Base-by-base conservation (phyloP, 2,113 vertebrate species). In the Circaetus cinerascens region DNA sequence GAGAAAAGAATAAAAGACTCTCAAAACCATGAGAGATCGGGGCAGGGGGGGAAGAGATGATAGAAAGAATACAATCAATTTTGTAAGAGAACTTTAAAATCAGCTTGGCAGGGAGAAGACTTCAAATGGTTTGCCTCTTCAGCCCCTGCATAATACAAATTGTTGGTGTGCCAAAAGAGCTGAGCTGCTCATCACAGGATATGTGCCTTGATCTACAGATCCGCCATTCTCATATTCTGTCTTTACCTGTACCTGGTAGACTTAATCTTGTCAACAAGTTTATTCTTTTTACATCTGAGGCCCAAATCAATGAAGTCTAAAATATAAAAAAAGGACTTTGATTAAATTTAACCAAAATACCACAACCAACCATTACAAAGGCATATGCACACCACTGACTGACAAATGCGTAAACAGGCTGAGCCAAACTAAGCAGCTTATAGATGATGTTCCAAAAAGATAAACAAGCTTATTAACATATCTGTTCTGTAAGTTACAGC, bases 391-490 rank as follows among this genome's bases (percentile, higher is more conserved):
- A 1, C 12, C 41, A 67, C 40, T 21, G 40, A 63, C 63, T 78
- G 75, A 68, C 45, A 73, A 95, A 94, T 5, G 16, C 10, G 5
- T 30, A 76, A 76, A 82, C 0, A 55, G 36, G n/a, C 32, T 46
- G 50, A 91, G 51, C 34, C 73, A 91, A 85, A 75, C 56, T 43
- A 94, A 87, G 73, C 69, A 85, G 36, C 74, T 94, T 86, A 88
- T 3, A 82, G 81, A 41, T 0, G 0, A 94, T 45, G 55, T 38
- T 83, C 57, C 78, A 92, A 83, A 85, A 88, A 88, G 59, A 83
- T 59, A 79, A 90, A 90, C 36, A 92, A 69, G 62, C 32, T 77
- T 88, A 85, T 91, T 85, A 96, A 88, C 41, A 25, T 75, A 78
- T 59, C 56, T 92, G 21, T 36, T 74, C 68, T 38, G 17, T 38